Evolutionary conservation across 2,888 invertebrate species (phyloP).

Genomic region (Agonum fuliginosum): DNA sequence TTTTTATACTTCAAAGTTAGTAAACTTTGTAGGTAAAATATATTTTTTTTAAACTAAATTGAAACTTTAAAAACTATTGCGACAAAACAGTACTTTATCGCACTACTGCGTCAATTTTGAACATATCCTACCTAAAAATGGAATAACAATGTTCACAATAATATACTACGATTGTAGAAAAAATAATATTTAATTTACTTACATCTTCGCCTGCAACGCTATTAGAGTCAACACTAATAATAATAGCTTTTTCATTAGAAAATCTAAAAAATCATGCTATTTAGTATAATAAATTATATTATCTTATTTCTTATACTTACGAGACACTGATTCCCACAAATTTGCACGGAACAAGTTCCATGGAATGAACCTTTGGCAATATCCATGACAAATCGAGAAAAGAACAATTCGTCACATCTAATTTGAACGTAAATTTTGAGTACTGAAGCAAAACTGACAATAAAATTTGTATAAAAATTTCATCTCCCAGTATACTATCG

Average conservation of each 20-base stretch:
- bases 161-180: not conserved
- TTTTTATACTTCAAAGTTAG: too few species aligned
- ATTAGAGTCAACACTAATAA: conserved; percentile 76
- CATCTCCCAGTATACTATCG: conserved; percentile 77
- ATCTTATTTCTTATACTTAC: conserved; percentile 70
- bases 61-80: too few species aligned
- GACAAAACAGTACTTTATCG: too few species aligned
- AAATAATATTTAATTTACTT: conserved; percentile 36
- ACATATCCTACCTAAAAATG: not conserved
- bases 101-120: too few species aligned
- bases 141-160: not conserved
- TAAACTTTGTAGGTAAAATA: too few species aligned
- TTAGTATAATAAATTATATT: not conserved
- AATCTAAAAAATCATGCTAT: conserved; percentile 71
- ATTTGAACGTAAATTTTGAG: conserved; percentile 73
- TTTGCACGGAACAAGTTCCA: conserved; percentile 79
- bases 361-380: conserved; percentile 74
- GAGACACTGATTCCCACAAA: conserved; percentile 78
- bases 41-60: too few species aligned
- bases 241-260: conserved; percentile 76
- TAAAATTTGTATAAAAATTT: conserved; percentile 78
- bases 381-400: conserved; percentile 80
- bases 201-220: conserved; percentile 80
- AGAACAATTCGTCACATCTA: conserved; percentile 76
- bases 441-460: conserved; percentile 76